Base-by-base conservation (phyloP, 2,888 invertebrate genomes). In the Rotaria sp. region DNA sequence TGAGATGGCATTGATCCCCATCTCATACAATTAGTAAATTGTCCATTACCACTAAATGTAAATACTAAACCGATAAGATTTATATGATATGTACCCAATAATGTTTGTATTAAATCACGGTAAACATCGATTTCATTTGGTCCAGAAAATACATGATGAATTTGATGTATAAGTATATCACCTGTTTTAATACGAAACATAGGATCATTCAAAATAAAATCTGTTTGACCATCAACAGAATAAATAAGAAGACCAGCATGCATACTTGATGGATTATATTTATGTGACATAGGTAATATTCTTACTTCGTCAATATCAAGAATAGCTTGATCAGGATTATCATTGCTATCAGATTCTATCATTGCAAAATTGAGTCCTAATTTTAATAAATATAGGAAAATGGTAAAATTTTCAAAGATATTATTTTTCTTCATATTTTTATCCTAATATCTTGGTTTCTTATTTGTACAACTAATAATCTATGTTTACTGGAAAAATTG, bases 211-310 rank as follows among this genome's bases (percentile, higher is more conserved):
- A 67, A 21, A 35, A 67, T 21, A 67, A 67, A 67, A 67, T 67
- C 67, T 21, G 67, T 67, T 35, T 38, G 35, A 67, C 67, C 67
- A 67, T 67, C 67, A 67, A 67, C 67, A 30, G 67, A 67, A 67
- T 67, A 67, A 7, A 67, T 67, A 7, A 67, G 18, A 21, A 67
- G 21, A 67, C 67, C 67, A 67, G 67, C 67, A 67, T 67, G 35
- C 18, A 67, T 21, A 35, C 21, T 15, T 21, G 67, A 67, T 67
- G 67, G 35, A 15, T 35, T 35, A 67, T 67, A 67, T 35, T 67
- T 67, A 67, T 67, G 67, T 35, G 67, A 67, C 67, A 67, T 35
- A 7, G 67, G 35, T 35, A 67, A 35, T 35, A 67, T 67, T 67
- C 67, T 11, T 67, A 67, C 35, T 67, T 67, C 35, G 13, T 30